These are phyloP conservation scores for Ibidorhyncha struthersii DNA, from an alignment of 2,113 vertebrate genomes.

Conservation along the genomic window DNA sequence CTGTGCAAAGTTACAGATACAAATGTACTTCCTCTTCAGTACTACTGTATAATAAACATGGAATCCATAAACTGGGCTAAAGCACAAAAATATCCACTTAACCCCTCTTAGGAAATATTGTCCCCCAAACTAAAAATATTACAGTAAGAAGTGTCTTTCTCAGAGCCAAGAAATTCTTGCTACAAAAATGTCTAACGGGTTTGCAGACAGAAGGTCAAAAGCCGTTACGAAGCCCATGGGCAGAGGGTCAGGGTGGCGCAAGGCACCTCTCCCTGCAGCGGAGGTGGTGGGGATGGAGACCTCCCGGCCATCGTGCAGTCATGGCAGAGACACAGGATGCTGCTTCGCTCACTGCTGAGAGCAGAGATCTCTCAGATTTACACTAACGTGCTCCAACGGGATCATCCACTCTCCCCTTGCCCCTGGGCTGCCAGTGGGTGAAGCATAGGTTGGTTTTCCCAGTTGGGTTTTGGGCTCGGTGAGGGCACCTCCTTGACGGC, in stretches of 20 bases:
- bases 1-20: slow-evolving; percentile 77
- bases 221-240: slow-evolving; percentile 48
- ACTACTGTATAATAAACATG: slow-evolving; percentile 81
- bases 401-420: not conserved
- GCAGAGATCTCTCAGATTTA: not conserved
- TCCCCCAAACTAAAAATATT: slow-evolving; percentile 77
- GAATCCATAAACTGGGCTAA: slow-evolving; percentile 82
- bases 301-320: not conserved
- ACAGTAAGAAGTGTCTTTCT: slow-evolving; percentile 79
- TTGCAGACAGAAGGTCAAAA: slow-evolving; percentile 61
- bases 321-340: not conserved
- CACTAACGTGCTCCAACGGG: not conserved
- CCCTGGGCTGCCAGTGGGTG: not conserved
- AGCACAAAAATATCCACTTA: slow-evolving; percentile 79
- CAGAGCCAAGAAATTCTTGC: slow-evolving; percentile 75
- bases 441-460: not conserved
- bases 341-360: not conserved
- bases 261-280: not conserved
- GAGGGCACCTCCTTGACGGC: not conserved
- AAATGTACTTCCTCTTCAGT: slow-evolving; percentile 77
- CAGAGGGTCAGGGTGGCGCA: not conserved
- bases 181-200: slow-evolving; percentile 75
- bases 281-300: not conserved
- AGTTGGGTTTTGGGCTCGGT: not conserved
- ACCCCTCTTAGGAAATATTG: slow-evolving; percentile 77